Percentiles rank a stretch among this genome's conserved stretches.
These are phyloP conservation scores for Epistrophe grossulariae DNA, from an alignment of 2,888 invertebrate species.

Conservation along the genomic window DNA sequence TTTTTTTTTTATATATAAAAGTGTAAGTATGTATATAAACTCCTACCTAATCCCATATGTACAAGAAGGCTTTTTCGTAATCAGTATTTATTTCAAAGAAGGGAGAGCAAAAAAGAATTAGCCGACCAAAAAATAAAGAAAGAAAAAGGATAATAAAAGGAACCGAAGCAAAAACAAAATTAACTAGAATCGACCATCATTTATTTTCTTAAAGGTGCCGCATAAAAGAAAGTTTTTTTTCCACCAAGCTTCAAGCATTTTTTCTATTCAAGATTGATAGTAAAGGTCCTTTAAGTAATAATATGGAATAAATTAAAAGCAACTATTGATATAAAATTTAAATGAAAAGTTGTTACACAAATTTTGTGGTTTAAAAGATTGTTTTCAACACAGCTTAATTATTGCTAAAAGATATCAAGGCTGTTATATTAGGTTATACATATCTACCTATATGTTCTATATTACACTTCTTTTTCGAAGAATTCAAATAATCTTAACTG, in stretches of 20 bases:
- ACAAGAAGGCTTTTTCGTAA: slow-evolving; percentile 49
- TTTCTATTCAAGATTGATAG: background rate
- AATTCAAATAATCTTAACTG: too few species aligned
- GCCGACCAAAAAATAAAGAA: slow-evolving; percentile 6
- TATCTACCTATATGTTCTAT: too few species aligned
- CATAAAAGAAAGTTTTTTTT: slow-evolving; percentile 5
- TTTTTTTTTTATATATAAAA: background rate
- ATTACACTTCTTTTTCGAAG: too few species aligned
- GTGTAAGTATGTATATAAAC: background rate
- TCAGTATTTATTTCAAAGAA: slow-evolving; percentile 59
- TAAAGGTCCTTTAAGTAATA: background rate
- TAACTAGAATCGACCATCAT: slow-evolving; percentile 63
- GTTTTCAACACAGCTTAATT: too few species aligned
- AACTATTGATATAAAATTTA: too few species aligned
- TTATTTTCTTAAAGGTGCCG: slow-evolving; percentile 59
- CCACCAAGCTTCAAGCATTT: slow-evolving; percentile 28
- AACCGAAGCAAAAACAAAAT: slow-evolving; percentile 57
- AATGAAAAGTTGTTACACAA: too few species aligned
- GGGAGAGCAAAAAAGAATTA: slow-evolving; percentile 18
- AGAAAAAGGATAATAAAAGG: slow-evolving; percentile 39
- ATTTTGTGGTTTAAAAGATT: too few species aligned
- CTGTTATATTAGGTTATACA: too few species aligned
- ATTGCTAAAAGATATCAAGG: too few species aligned
- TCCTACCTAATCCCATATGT: slow-evolving; percentile 5
- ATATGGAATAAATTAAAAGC: background rate